These are phyloP conservation scores for Melanotaenia parkinsoni DNA, from an alignment of 2,797 vertebrate genomes.

Conservation along the genomic window DNA sequence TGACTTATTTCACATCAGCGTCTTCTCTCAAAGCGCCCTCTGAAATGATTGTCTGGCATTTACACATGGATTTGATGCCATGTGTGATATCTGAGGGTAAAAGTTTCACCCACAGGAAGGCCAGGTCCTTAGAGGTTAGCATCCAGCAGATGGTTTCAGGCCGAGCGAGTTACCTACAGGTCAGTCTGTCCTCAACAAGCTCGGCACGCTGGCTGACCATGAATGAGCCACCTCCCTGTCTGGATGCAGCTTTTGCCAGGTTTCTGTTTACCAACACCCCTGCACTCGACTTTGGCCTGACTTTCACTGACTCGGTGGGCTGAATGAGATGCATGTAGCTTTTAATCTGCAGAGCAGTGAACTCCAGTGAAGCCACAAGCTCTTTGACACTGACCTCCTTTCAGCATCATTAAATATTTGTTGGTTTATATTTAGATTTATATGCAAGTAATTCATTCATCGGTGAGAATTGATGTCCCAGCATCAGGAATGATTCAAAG, in stretches of 20 bases:
- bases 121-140: slow-evolving; percentile 27
- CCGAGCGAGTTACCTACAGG: slow-evolving; percentile 41
- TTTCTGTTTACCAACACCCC: slow-evolving; percentile 33
- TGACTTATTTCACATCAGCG: slow-evolving; percentile 52
- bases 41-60: slow-evolving; percentile 28
- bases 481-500: slow-evolving; percentile 33
- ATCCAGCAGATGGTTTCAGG: slow-evolving; percentile 46
- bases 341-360: neutral
- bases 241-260: slow-evolving; percentile 40
- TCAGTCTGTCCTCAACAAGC: slow-evolving; percentile 42
- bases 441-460: slow-evolving; percentile 18
- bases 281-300: slow-evolving; percentile 70
- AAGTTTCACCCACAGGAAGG: slow-evolving; percentile 20
- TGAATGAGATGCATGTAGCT: slow-evolving; percentile 1
- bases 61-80: slow-evolving; percentile 20
- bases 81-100: slow-evolving; percentile 18
- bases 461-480: slow-evolving; percentile 4
- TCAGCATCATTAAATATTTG: slow-evolving; percentile 19
- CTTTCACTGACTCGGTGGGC: slow-evolving; percentile 62
- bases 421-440: slow-evolving; percentile 13
- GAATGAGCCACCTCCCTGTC: slow-evolving; percentile 36
- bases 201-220: slow-evolving; percentile 27
- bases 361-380: neutral
- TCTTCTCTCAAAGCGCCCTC: slow-evolving; percentile 32
- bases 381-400: slow-evolving; percentile 6